A percentile compares a stretch with the other conserved stretches of the same genome.
Conservation (phyloP, 1,140 invertebrate genomes). For the Heliothis virescens region DNA sequence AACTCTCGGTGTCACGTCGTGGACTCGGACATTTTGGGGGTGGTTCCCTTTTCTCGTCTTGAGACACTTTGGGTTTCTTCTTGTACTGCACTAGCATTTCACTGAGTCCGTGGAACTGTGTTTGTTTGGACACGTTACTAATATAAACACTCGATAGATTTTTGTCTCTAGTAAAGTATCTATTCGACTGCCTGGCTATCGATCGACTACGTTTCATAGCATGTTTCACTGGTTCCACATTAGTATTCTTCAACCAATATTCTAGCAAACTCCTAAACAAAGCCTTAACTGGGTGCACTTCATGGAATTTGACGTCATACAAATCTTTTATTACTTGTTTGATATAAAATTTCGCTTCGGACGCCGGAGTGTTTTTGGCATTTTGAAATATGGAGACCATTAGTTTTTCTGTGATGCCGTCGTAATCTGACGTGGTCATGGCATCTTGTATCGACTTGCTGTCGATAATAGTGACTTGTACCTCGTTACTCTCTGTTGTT, state of each 20-base stretch:
- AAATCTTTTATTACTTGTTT: constrained; percentile 70
- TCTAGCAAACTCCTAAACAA: constrained; percentile 74
- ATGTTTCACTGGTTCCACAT: constrained; percentile 54
- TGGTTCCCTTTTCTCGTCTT: constrained; percentile 20
- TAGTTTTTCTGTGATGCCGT: constrained; percentile 70
- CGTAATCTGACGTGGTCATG: constrained; percentile 61
- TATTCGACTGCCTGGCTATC: constrained; percentile 65
- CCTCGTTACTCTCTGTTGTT: not conserved
- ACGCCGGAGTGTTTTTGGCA: constrained; percentile 47
- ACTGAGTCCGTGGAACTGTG: constrained; percentile 64
- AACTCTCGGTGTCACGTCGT: constrained; percentile 61
- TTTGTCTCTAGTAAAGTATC: constrained; percentile 69
- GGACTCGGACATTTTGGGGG: constrained; percentile 48
- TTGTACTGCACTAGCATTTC: constrained; percentile 48
- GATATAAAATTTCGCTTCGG: constrained; percentile 61
- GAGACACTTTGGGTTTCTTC: constrained; percentile 47
- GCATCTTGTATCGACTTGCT: constrained; percentile 57
- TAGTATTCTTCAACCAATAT: constrained; percentile 72
- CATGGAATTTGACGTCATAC: constrained; percentile 62
- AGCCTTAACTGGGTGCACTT: constrained; percentile 66
- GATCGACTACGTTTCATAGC: constrained; percentile 61
- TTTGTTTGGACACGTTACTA: constrained; percentile 60
- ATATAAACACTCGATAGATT: constrained; percentile 64
- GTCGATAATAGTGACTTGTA: constrained; percentile 33
- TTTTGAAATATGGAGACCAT: constrained; percentile 65